Evolutionary conservation across 2,888 invertebrate species (phyloP).

Genomic region (Sphaerophoria rueppellii): DNA sequence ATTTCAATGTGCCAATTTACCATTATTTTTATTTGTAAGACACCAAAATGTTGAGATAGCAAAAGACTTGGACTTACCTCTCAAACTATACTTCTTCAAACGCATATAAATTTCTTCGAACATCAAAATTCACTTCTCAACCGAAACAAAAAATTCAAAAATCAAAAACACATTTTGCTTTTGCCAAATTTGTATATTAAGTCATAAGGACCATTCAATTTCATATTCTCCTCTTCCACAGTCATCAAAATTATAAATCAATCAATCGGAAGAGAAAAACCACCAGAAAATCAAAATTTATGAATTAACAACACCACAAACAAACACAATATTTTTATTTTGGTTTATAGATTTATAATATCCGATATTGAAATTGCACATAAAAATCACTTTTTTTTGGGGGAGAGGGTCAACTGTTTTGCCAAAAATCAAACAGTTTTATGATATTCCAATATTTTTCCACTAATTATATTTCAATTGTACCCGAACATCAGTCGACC

Average conservation of each 20-base stretch:
- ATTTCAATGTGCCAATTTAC: too few relatives aligned
- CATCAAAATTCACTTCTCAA: constrained; percentile 43
- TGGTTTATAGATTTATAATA: constrained; percentile 53
- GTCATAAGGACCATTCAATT: background rate
- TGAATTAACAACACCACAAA: constrained; percentile 33
- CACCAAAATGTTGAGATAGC: background rate
- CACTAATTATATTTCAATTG: background rate
- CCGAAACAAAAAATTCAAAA: background rate
- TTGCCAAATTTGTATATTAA: too few relatives aligned
- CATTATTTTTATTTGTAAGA: too few relatives aligned
- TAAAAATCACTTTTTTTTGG: constrained; percentile 35
- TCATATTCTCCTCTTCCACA: background rate
- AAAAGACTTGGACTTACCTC: constrained; percentile 52
- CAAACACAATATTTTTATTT: constrained; percentile 49
- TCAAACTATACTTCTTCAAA: constrained; percentile 53
- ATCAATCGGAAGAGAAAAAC: constrained; percentile 25
- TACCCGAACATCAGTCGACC: background rate
- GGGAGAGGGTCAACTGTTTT: background rate
- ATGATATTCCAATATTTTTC: constrained; percentile 20
- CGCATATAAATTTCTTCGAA: constrained; percentile 52
- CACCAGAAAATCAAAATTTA: background rate
- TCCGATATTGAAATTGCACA: constrained; percentile 56
- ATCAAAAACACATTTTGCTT: background rate
- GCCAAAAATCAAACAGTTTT: constrained; percentile 10
- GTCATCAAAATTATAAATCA: constrained; percentile 50